phyloP scores from a whole-genome alignment of 2,888 invertebrate genomes.

The Macaria notata region DNA sequence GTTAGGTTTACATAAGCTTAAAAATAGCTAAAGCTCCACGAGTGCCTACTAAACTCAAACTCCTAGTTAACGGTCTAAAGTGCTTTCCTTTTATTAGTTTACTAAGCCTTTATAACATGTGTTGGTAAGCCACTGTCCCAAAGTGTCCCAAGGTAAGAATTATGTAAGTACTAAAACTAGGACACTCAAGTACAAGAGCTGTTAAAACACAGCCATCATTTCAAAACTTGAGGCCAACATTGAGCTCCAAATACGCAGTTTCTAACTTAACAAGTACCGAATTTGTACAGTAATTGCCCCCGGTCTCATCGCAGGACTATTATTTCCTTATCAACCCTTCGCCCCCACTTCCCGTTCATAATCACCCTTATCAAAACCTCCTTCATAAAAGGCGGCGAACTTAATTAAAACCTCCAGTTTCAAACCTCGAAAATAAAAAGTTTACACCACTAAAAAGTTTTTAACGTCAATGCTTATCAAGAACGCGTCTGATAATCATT shows the following conservation, averaged over 20 bases:
- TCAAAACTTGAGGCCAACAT: conserved; percentile 10
- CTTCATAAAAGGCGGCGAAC: conserved; percentile 67
- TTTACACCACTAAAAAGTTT: conserved; percentile 54
- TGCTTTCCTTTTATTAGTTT: no score
- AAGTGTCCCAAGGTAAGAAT: no score
- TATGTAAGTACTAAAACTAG: no score
- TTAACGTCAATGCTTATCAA: conserved; percentile 52
- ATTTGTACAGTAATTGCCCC: conserved; percentile 43
- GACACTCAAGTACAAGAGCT: neutral
- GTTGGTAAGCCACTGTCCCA: no score
- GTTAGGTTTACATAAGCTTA: no score
- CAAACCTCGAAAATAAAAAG: conserved; percentile 38
- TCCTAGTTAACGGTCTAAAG: no score
- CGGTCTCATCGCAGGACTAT: conserved; percentile 60
- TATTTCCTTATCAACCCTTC: conserved; percentile 70
- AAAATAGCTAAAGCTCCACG: no score
- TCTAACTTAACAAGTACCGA: conserved; percentile 17
- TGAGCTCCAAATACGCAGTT: conserved; percentile 1
- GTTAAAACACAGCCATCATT: conserved; percentile 3
- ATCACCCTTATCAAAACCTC: conserved; percentile 69
- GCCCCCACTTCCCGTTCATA: conserved; percentile 66
- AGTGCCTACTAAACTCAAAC: no score
- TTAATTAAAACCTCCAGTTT: conserved; percentile 68
- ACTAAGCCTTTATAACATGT: no score
- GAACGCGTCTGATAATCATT: conserved; percentile 35